Evolutionary conservation across 2,113 vertebrate genomes (phyloP).

Genomic region (Edolisoma coerulescens): DNA sequence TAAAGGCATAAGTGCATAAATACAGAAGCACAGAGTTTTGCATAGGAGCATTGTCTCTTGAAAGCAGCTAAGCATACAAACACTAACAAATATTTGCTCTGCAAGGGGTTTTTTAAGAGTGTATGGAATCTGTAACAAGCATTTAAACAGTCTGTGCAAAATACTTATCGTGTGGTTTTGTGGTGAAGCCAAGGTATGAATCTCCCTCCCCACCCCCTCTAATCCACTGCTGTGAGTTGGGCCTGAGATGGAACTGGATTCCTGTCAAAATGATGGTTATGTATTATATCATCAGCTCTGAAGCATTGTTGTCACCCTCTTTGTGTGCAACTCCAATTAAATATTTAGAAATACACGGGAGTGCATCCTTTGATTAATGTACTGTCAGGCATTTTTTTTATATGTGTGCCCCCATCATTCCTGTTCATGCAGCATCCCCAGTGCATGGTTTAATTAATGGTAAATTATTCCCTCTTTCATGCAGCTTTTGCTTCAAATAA

Average conservation of each 20-base stretch:
- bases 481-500: conserved; percentile 59
- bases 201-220: background rate
- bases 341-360: background rate
- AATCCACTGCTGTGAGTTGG: background rate
- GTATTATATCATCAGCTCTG: background rate
- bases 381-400: conserved; percentile 67
- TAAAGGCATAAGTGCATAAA: background rate
- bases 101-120: background rate
- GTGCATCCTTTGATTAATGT: conserved; percentile 73
- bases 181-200: background rate
- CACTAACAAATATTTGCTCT: background rate
- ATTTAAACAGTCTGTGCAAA: background rate
- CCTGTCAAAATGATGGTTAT: background rate
- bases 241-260: background rate
- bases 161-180: background rate
- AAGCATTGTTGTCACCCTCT: background rate
- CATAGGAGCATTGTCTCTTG: background rate
- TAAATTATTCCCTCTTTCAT: conserved; percentile 62
- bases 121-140: background rate
- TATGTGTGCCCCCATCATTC: conserved; percentile 62
- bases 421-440: conserved; percentile 72
- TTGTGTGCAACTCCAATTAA: background rate
- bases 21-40: background rate
- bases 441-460: conserved; percentile 67
- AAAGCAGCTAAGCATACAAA: background rate